Evolutionary conservation across 2,888 invertebrate species (phyloP).

Genomic region (Byasa hedistus): DNA sequence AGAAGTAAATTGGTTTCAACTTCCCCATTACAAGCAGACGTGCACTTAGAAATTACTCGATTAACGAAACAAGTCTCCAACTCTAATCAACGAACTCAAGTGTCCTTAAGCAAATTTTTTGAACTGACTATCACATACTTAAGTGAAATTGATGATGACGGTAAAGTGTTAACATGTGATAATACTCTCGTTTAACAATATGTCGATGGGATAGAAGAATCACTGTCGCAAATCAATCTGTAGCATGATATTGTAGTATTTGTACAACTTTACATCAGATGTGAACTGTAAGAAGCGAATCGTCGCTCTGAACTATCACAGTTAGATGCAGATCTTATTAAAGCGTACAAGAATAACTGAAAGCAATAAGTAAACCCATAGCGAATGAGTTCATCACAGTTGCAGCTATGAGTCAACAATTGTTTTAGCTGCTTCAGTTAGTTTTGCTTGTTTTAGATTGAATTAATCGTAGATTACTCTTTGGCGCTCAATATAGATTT

Average conservation of each 20-base stretch:
- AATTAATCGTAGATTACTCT: not conserved
- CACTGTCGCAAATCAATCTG: not conserved
- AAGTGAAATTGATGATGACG: no score
- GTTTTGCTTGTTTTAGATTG: not conserved
- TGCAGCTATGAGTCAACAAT: slow-evolving; percentile 18
- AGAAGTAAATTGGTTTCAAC: not conserved
- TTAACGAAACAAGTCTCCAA: not conserved
- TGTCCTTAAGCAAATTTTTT: no score
- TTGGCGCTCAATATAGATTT: not conserved
- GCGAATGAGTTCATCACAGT: slow-evolving; percentile 11
- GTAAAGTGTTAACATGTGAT: no score
- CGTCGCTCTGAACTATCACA: not conserved
- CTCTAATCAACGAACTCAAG: no score
- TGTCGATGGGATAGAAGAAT: no score
- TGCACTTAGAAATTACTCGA: not conserved
- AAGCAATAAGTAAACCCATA: not conserved
- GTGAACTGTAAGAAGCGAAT: not conserved
- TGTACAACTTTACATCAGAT: no score
- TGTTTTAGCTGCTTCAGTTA: not conserved
- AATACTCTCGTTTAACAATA: no score
- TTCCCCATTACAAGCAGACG: not conserved
- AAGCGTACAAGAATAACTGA: slow-evolving; percentile 6
- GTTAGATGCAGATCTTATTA: not conserved
- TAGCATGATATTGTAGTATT: not conserved
- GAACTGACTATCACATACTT: no score